These are phyloP conservation scores for Clupea harengus DNA, from an alignment of 2,113 vertebrate species.

Conservation along the genomic window DNA sequence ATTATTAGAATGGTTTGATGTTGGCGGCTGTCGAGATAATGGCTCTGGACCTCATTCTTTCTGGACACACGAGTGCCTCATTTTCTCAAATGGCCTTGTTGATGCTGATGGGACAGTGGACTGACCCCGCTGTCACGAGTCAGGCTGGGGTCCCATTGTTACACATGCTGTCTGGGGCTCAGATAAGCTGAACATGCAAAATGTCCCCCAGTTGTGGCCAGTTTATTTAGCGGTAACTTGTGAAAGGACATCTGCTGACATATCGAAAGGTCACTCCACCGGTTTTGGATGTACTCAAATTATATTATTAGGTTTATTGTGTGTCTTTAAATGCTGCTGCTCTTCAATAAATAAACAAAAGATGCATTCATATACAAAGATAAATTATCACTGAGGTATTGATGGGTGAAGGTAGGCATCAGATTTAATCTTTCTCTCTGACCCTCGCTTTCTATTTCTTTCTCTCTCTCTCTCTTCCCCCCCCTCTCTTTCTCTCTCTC, in stretches of 20 bases:
- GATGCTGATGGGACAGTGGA: not conserved
- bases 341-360: not conserved
- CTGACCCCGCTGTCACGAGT: not conserved
- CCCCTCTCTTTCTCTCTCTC: not conserved
- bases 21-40: conserved; percentile 26
- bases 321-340: not conserved
- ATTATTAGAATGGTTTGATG: conserved; percentile 26
- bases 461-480: not conserved
- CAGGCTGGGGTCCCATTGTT: not conserved
- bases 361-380: not conserved
- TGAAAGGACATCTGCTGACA: not conserved
- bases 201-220: not conserved
- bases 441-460: not conserved
- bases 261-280: not conserved
- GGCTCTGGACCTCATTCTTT: conserved; percentile 25
- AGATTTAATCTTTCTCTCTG: not conserved
- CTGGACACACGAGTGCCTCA: not conserved
- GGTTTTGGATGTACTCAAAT: not conserved
- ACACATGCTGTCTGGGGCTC: not conserved
- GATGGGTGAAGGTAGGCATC: not conserved
- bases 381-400: not conserved
- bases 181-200: not conserved
- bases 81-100: conserved; percentile 8
- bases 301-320: conserved; percentile 11
- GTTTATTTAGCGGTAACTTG: not conserved